Percentiles rank a stretch among this genome's conserved stretches.
phyloP scores from a whole-genome alignment of 2,888 invertebrate species.

The Ectropis crepuscularia region DNA sequence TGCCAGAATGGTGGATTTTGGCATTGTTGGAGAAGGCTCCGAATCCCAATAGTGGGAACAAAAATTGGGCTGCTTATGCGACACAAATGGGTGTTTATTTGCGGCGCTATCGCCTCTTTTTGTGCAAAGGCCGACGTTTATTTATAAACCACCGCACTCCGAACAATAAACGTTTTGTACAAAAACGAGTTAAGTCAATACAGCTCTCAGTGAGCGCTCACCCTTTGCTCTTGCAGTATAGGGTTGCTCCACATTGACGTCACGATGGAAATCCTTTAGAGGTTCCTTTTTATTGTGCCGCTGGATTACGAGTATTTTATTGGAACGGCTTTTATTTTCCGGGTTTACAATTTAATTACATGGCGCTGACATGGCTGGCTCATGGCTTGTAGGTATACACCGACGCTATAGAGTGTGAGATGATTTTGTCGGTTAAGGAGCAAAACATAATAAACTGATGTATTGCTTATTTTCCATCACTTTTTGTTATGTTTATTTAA shows the following conservation, averaged over 20 bases:
- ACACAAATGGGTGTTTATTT: no score
- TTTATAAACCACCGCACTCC: slow-evolving; percentile 47
- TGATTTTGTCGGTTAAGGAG: no score
- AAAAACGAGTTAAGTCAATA: slow-evolving; percentile 50
- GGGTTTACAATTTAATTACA: slow-evolving; percentile 6
- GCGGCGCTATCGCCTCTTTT: no score
- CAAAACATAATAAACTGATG: no score
- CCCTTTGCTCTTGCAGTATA: slow-evolving; percentile 47
- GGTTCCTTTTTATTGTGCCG: slow-evolving; percentile 25
- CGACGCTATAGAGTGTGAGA: no score
- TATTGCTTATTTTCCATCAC: no score
- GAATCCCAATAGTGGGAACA: no score
- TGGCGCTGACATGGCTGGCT: neutral
- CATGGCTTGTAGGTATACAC: no score
- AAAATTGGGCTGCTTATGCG: no score
- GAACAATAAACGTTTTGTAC: slow-evolving; percentile 49
- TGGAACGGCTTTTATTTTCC: slow-evolving; percentile 19
- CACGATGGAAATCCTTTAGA: slow-evolving; percentile 21
- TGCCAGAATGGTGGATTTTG: no score
- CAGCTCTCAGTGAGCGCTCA: slow-evolving; percentile 39
- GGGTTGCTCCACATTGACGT: slow-evolving; percentile 27
- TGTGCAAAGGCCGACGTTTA: slow-evolving; percentile 45
- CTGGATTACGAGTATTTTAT: slow-evolving; percentile 29
- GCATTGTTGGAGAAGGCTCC: no score
- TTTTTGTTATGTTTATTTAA: no score